A percentile compares a stretch with the other conserved stretches of the same genome.
These are phyloP conservation scores for Priapulus caudatus DNA, from an alignment of 2,888 invertebrate species.

Conservation along the genomic window DNA sequence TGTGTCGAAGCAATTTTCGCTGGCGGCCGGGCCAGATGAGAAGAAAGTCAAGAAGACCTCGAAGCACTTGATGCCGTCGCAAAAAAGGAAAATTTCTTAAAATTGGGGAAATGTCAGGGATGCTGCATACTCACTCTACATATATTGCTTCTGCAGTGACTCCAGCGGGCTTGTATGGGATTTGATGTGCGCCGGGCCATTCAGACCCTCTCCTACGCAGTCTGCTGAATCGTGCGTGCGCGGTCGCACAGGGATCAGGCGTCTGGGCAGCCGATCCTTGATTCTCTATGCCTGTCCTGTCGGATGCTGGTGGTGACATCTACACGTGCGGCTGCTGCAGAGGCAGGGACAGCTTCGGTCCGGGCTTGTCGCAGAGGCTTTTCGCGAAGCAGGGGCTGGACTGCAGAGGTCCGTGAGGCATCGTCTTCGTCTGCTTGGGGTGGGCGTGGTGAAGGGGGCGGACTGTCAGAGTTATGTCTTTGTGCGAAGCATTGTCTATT, in stretches of 20 bases:
- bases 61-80: no score
- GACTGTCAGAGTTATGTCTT: no score
- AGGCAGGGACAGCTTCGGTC: conserved; percentile 90
- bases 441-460: no score
- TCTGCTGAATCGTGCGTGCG: conserved; percentile 49
- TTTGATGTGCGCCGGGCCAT: conserved; percentile 50
- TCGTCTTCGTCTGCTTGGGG: no score
- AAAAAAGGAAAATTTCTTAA: no score
- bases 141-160: conserved; percentile 48
- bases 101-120: not conserved
- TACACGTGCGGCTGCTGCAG: conserved; percentile 81
- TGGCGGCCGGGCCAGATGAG: no score
- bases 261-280: no score
- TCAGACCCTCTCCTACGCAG: conserved; percentile 41
- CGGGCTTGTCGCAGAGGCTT: conserved; percentile 66
- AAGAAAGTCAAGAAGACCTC: no score
- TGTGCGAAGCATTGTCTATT: no score
- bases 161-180: conserved; percentile 88
- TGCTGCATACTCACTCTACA: not conserved
- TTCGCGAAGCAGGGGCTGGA: no score
- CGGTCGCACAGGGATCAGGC: conserved; percentile 81
- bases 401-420: no score
- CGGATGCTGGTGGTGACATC: conserved; percentile 51
- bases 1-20: no score
- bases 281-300: conserved; percentile 67